A percentile compares a stretch with the other conserved stretches of the same genome.
Evolutionary conservation across 2,113 vertebrate genomes (phyloP).

Genomic region (Hyperoodon ampullatus): DNA sequence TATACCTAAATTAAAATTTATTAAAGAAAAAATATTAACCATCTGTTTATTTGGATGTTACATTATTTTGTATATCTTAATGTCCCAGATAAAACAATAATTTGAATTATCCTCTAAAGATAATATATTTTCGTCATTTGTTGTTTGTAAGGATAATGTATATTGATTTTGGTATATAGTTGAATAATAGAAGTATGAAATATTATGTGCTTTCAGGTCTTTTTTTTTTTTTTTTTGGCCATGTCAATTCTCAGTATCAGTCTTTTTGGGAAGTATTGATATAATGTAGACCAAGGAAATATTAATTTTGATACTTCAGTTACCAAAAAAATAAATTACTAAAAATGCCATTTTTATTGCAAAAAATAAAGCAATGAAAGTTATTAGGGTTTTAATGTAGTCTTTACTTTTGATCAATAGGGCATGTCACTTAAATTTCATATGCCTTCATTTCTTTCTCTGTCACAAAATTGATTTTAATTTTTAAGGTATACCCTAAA

Average conservation of each 20-base stretch:
- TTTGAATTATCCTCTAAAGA: not conserved
- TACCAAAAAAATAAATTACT: not conserved
- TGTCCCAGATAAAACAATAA: not conserved
- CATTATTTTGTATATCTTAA: not conserved
- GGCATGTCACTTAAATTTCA: not conserved
- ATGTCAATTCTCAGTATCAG: not conserved
- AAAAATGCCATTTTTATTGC: not conserved
- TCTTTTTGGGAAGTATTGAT: not conserved
- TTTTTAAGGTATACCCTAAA: not conserved
- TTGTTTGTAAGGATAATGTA: not conserved
- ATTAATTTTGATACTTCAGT: not conserved
- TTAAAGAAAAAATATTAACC: not conserved
- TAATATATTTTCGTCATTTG: not conserved
- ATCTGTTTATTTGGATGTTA: not conserved
- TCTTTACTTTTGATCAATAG: not conserved
- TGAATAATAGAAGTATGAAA: not conserved
- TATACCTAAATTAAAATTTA: not conserved
- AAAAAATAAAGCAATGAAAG: not conserved
- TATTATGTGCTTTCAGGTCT: not conserved
- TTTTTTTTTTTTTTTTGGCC: not conserved
- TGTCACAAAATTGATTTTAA: not conserved
- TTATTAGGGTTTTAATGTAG: not conserved
- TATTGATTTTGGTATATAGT: not conserved
- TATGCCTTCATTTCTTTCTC: not conserved
- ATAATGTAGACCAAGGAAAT: not conserved